A percentile compares a stretch with the other conserved stretches of the same genome.
Conservation (phyloP, 1,140 invertebrate genomes). For the Drosophila ambigua region DNA sequence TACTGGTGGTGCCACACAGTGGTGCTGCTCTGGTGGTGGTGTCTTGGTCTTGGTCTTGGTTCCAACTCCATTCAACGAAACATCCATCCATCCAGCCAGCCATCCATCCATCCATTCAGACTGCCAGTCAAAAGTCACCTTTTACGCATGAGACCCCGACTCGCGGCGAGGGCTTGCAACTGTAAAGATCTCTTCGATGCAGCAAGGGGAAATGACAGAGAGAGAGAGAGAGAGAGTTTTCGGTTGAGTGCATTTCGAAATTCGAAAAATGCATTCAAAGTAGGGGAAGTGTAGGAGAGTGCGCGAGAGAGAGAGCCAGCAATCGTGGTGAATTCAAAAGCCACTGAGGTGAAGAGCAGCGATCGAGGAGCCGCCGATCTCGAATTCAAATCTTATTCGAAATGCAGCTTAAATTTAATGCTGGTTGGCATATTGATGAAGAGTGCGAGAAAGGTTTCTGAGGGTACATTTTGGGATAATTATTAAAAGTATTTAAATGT, state of each 20-base stretch:
- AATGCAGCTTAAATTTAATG: conserved; percentile 19
- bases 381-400: conserved; percentile 16
- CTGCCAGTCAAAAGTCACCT: conserved; percentile 46
- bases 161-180: conserved; percentile 7
- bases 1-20: conserved; percentile 30
- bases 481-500: too few relatives aligned
- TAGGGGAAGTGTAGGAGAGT: conserved; percentile 28
- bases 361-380: conserved; percentile 22
- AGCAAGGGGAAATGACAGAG: conserved; percentile 23
- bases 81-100: conserved; percentile 7
- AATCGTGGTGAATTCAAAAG: conserved; percentile 48
- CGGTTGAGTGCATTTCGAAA: conserved; percentile 43
- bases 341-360: conserved; percentile 51
- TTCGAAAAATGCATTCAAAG: conserved; percentile 59
- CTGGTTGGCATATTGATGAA: conserved; percentile 11
- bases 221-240: conserved; percentile 6
- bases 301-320: neutral
- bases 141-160: conserved; percentile 7
- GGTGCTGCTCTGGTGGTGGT: too few relatives aligned
- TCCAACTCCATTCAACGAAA: neutral
- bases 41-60: conserved; percentile 9
- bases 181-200: conserved; percentile 5
- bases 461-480: too few relatives aligned
- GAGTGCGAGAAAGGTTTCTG: too few relatives aligned
- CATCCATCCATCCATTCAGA: conserved; percentile 29